Evolutionary conservation across 1,140 invertebrate species (phyloP), one percentile per base, ranked within the genome.

Genomic region (Leptinotarsa lineolata): DNA sequence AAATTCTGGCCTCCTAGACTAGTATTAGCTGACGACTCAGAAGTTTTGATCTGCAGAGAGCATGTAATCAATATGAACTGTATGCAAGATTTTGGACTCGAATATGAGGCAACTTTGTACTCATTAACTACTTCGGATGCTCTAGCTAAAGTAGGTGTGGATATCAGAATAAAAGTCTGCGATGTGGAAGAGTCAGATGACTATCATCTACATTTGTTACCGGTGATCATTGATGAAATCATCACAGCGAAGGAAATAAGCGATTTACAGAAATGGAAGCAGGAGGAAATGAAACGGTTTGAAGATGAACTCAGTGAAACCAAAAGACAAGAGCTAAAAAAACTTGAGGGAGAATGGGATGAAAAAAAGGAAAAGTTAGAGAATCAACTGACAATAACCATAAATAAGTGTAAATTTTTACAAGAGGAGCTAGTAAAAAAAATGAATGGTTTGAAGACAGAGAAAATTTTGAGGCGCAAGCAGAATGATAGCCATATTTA

Each of bases 201-300:
- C 45, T 72, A 73, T 22, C 61, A 76, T 61, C 83, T 85, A 77
- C 83, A 84, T 76, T 78, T 86, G 24, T 81, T 81, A n/a, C 86
- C 86, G 15, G 82, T 84, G 21, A 84, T 86, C 72, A 74, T 87
- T 13, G 84, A 88, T 69, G 86, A 88, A 44, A 81, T 82, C 73
- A 81, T 88, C 64, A 83, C 83, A 2, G 83, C 87, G 22, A 87
- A 87, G 83, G 87, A 87, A 75, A 83, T 88, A 16, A 81, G 85
- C 22, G 87, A 89, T 68, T 81, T 89, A 4, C 86, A 88, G 80
- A 84, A 83, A 3, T 89, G 88, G 88, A 88, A 88, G 77, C 85
- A 86, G 74, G 79, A 78, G 30, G 85, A 88, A 73, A 85, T 86
- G 69, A 84, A 86, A 76, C 80, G 86, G 72, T 89, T 88, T 76